Base-by-base conservation (phyloP, 2,888 invertebrate genomes). In the Eilema caniola region DNA sequence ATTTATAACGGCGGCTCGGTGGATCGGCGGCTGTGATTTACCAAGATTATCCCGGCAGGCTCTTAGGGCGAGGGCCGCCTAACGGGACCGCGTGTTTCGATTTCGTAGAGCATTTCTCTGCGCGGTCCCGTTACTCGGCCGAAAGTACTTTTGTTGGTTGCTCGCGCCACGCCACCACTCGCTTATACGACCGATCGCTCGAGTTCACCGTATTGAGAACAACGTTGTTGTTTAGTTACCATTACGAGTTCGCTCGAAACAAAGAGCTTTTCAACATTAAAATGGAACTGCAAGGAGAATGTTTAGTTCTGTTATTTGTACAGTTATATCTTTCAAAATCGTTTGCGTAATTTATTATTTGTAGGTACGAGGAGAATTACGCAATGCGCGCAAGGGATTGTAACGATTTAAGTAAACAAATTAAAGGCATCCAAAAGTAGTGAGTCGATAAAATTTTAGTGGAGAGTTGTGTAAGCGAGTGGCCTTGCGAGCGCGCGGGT, bases 61-160 rank as follows among this genome's bases (percentile, higher is more conserved):
- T 85, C 83, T 78, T 85, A 90, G 92, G 92, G 91, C 91, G 90
- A 93, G 93, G 92, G 93, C 93, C 93, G 88, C 76, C 85, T 94
- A 94, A 95, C 95, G 95, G 95, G 91, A 93, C 90, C 85, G 88
- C 93, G 89, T 95, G 95, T 95, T 95, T 95, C 95, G 95, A 93
- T 95, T 95, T 95, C 95, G 94, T 95, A 95, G 95, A 94, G 93
- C 95, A 95, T 95, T 95, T 95, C 95, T 95, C 95, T 92, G 89
- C 83, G 80, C 78, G 75, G 88, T 95, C 91, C 95, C 95, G 95
- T 95, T 95, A 95, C 88, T 88, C 90, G 93, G 87, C 92, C 93
- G 94, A 95, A 95, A 95, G 94, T 93, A 95, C 94, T 94, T 93
- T 93, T 93, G 93, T 93, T 91, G 88, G 87, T 83, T 84, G 89